phyloP scores from a whole-genome alignment of 2,888 invertebrate species.

The Eupithecia abbreviata region DNA sequence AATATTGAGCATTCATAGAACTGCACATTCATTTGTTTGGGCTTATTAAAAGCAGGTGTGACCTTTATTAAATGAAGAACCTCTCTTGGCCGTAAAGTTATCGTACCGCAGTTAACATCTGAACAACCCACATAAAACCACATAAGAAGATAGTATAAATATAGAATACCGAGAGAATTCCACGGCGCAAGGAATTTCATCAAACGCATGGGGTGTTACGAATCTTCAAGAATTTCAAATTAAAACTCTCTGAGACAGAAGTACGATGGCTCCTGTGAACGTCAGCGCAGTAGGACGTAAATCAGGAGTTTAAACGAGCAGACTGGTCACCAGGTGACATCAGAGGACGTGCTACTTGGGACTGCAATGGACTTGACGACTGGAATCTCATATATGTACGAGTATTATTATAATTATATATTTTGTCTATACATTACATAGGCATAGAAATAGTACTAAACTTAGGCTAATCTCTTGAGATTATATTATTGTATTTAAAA shows the following conservation, averaged over 20 bases:
- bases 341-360: not conserved
- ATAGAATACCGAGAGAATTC: conserved; percentile 25
- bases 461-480: too few relatives aligned
- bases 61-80: not conserved
- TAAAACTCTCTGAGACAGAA: conserved; percentile 30
- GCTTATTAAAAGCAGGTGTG: not conserved
- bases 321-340: not conserved
- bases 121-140: not conserved
- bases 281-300: conserved; percentile 21
- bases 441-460: too few relatives aligned
- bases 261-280: conserved; percentile 20
- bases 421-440: too few relatives aligned
- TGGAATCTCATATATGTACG: not conserved
- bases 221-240: conserved; percentile 36
- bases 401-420: too few relatives aligned
- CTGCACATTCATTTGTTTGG: not conserved
- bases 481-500: not conserved
- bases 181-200: conserved; percentile 30
- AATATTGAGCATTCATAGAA: not conserved
- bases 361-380: not conserved
- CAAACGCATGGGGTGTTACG: conserved; percentile 30
- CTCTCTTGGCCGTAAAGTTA: not conserved
- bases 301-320: conserved; percentile 18
- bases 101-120: not conserved
- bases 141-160: conserved; percentile 18